phyloP scores from a whole-genome alignment of 2,797 vertebrate genomes.

The Myotis vivesi region DNA sequence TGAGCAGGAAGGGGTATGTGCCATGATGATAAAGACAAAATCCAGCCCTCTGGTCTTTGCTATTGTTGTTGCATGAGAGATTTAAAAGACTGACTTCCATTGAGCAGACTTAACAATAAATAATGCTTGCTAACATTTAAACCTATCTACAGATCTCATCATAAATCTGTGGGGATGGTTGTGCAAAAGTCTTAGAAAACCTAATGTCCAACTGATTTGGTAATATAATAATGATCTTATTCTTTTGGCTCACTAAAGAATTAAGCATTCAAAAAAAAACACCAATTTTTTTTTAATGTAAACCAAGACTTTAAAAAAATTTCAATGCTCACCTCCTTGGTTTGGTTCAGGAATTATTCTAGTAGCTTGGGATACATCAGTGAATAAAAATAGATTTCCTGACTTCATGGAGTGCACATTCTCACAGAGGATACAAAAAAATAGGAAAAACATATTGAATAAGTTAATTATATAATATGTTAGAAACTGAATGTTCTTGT shows the following conservation, averaged over 20 bases:
- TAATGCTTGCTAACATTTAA: slow-evolving; percentile 49
- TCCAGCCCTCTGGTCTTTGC: not conserved
- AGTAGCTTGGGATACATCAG: not conserved
- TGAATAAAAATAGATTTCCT: slow-evolving; percentile 18
- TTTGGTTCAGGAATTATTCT: not conserved
- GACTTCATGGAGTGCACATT: not conserved
- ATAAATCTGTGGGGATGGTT: slow-evolving; percentile 47
- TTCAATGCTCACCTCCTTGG: not conserved
- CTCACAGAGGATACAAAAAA: not conserved
- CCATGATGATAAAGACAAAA: slow-evolving; percentile 7
- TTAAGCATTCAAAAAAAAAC: not conserved
- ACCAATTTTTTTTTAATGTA: not conserved
- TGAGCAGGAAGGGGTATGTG: not conserved
- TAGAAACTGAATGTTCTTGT: not conserved
- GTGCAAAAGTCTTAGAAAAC: slow-evolving; percentile 15
- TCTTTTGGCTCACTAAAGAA: slow-evolving; percentile 25
- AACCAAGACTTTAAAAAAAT: not conserved
- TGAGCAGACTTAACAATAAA: slow-evolving; percentile 51
- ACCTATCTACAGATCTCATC: slow-evolving; percentile 36
- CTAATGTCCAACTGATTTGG: not conserved
- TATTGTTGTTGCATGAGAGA: slow-evolving; percentile 31
- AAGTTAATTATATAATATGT: slow-evolving; percentile 7
- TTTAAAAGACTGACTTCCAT: slow-evolving; percentile 26
- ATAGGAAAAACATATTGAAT: not conserved
- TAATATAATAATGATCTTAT: not conserved